A percentile compares a stretch with the other conserved stretches of the same genome.
Evolutionary conservation across 2,113 vertebrate species (phyloP).

Genomic region (Cyprinodon brontotheroides): DNA sequence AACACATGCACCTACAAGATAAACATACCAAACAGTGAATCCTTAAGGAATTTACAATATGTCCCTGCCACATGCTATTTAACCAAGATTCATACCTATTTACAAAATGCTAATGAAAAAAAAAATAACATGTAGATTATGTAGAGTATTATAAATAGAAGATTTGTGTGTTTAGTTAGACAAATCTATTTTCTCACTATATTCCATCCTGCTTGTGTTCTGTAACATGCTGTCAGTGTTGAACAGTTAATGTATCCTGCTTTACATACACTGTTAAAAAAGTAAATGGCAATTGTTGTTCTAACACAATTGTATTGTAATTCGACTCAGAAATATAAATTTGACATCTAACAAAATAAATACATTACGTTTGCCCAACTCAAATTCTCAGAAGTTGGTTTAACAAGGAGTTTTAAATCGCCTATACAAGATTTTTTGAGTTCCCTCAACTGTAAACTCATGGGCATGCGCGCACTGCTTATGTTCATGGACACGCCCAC

Average conservation of each 20-base stretch:
- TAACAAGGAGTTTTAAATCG: no score
- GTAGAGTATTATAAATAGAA: conserved; percentile 3
- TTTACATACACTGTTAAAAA: no score
- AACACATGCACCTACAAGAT: conserved; percentile 28
- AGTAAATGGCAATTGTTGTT: no score
- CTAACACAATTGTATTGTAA: no score
- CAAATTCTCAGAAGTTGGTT: no score
- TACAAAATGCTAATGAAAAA: conserved; percentile 18
- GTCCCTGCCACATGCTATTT: conserved; percentile 33
- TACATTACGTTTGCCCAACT: no score
- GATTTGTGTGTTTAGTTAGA: neutral
- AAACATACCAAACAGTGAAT: conserved; percentile 42
- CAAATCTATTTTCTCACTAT: neutral
- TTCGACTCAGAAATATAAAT: no score
- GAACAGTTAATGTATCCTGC: neutral
- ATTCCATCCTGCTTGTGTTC: neutral
- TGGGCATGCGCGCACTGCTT: no score
- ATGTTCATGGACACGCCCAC: no score
- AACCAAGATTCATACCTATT: conserved; percentile 32
- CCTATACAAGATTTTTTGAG: no score
- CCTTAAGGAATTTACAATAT: conserved; percentile 24
- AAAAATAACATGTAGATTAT: conserved; percentile 2
- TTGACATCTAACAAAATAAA: no score
- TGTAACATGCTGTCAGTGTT: neutral
- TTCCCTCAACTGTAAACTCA: no score